These are phyloP conservation scores for Eristalinus aeneus DNA, from an alignment of 2,888 invertebrate species.

Conservation along the genomic window DNA sequence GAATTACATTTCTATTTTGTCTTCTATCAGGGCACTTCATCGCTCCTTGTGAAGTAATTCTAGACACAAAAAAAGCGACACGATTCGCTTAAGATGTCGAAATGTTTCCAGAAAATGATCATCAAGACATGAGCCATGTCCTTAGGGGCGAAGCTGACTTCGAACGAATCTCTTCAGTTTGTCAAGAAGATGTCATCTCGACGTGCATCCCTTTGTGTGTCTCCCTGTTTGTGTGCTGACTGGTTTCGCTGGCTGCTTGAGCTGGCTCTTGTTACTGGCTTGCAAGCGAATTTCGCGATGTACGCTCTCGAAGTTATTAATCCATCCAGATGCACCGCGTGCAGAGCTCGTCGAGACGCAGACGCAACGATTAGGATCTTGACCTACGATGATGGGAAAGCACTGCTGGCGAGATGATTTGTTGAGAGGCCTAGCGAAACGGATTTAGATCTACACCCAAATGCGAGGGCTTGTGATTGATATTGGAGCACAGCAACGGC, in stretches of 20 bases:
- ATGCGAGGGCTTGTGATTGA: constrained; percentile 56
- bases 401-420: constrained; percentile 66
- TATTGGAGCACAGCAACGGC: constrained; percentile 43
- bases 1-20: constrained; percentile 71
- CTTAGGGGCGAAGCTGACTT: constrained; percentile 66
- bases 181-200: constrained; percentile 71
- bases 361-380: constrained; percentile 67
- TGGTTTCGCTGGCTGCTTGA: neutral
- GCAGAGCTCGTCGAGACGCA: constrained; percentile 32
- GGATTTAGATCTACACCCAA: constrained; percentile 69
- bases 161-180: constrained; percentile 69
- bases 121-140: constrained; percentile 68
- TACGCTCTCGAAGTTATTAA: constrained; percentile 59
- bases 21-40: constrained; percentile 67
- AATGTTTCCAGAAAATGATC: constrained; percentile 70
- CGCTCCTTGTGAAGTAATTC: constrained; percentile 67
- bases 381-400: constrained; percentile 67
- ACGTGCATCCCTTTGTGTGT: constrained; percentile 9
- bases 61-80: constrained; percentile 53
- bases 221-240: neutral
- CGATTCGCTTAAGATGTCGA: constrained; percentile 71
- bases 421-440: constrained; percentile 65
- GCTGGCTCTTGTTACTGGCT: constrained; percentile 2
- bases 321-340: constrained; percentile 44
- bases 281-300: constrained; percentile 47